Evolutionary conservation across 2,797 vertebrate species (phyloP).

Genomic region (Micromesistius poutassou): DNA sequence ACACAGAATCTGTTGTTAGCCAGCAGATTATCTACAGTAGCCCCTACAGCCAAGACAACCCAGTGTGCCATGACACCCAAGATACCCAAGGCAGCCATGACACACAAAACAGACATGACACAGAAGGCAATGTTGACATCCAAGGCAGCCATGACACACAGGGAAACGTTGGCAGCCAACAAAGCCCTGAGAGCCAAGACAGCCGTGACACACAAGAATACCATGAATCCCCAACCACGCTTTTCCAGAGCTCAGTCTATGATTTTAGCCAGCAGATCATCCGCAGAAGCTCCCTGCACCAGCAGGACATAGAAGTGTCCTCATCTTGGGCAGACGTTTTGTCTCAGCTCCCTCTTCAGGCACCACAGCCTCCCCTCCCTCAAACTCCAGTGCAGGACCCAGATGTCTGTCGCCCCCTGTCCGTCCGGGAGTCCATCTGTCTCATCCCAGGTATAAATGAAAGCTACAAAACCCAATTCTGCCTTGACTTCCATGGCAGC

Average conservation of each 20-base stretch:
- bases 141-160: no score
- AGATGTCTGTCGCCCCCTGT: slow-evolving; percentile 76
- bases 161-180: no score
- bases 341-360: slow-evolving; percentile 34
- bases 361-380: slow-evolving; percentile 26
- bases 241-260: not conserved
- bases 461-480: no score
- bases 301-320: not conserved
- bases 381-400: slow-evolving; percentile 74
- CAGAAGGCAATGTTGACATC: no score
- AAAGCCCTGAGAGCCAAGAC: no score
- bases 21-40: no score
- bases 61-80: slow-evolving; percentile 75
- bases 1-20: no score
- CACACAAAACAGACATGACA: no score
- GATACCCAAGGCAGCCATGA: slow-evolving; percentile 60
- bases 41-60: no score
- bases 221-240: not conserved
- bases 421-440: slow-evolving; percentile 81
- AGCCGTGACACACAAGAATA: no score
- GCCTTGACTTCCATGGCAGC: no score
- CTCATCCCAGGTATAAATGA: slow-evolving; percentile 62
- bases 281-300: not conserved
- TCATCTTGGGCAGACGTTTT: no score
- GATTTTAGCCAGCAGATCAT: not conserved